Evolutionary conservation across 2,797 vertebrate genomes (phyloP).

Genomic region (Cynodonichthys magdalenae): DNA sequence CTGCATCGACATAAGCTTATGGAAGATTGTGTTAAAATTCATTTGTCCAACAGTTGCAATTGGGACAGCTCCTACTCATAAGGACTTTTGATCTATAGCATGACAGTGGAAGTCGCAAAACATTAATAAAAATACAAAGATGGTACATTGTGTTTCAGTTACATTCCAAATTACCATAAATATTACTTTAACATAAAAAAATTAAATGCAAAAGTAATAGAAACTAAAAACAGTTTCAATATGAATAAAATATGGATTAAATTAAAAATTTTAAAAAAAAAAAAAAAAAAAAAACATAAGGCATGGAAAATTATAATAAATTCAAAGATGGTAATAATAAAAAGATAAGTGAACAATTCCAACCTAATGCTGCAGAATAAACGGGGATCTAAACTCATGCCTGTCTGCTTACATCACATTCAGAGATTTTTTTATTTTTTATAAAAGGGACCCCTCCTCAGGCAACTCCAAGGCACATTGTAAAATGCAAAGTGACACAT

Average conservation of each 20-base stretch:
- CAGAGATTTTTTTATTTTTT: conserved; percentile 18
- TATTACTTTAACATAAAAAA: too few species aligned
- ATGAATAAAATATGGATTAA: conserved; percentile 2
- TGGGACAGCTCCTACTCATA: too few species aligned
- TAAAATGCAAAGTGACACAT: conserved; percentile 66
- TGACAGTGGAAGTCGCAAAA: too few species aligned
- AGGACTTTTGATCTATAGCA: too few species aligned
- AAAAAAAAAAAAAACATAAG: not conserved
- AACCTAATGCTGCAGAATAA: conserved; percentile 40
- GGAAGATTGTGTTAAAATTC: not conserved
- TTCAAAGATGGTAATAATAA: not conserved
- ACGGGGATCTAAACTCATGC: conserved; percentile 52
- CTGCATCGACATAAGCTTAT: too few species aligned
- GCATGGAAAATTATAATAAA: conserved; percentile 7
- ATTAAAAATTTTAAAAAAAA: not conserved
- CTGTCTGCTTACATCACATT: conserved; percentile 63
- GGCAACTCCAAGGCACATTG: conserved; percentile 55
- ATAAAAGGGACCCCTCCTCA: conserved; percentile 49
- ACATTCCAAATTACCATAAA: too few species aligned
- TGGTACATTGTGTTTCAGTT: too few species aligned
- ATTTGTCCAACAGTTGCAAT: not conserved
- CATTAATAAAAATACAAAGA: too few species aligned
- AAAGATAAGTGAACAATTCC: not conserved
- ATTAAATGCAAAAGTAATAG: not conserved
- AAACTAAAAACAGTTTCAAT: not conserved